Conservation (phyloP, 2,113 vertebrate genomes). For the Cynoglossus semilaevis region DNA sequence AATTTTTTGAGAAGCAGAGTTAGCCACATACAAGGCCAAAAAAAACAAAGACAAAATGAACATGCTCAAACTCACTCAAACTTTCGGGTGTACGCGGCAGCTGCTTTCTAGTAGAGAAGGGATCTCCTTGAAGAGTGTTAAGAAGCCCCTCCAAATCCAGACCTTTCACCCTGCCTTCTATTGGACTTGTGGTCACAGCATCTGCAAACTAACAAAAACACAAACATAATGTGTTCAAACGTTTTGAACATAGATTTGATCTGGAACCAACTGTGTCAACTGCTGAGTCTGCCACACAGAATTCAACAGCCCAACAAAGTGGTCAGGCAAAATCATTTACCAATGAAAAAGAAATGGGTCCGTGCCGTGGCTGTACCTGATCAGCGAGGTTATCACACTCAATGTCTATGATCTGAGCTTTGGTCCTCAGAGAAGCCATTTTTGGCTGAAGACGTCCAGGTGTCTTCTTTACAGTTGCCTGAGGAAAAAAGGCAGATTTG, state of each 20-base stretch:
- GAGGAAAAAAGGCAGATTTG: not conserved
- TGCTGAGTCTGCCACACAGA: no score
- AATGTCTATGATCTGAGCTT: conserved; percentile 53
- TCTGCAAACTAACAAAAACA: conserved; percentile 78
- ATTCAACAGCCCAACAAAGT: not conserved
- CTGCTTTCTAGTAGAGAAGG: conserved; percentile 82
- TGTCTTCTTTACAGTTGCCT: conserved; percentile 38
- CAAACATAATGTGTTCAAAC: no score
- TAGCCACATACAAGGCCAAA: no score
- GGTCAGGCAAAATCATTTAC: not conserved
- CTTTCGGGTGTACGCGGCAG: conserved; percentile 87
- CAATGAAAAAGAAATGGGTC: not conserved
- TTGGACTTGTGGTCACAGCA: conserved; percentile 65
- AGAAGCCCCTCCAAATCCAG: conserved; percentile 75
- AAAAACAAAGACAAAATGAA: not conserved
- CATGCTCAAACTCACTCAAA: conserved; percentile 79
- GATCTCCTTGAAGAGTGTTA: conserved; percentile 70
- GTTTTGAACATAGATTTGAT: no score
- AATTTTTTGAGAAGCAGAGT: no score
- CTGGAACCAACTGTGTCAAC: no score
- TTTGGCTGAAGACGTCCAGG: not conserved
- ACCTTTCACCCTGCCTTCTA: conserved; percentile 38
- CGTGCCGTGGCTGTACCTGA: conserved; percentile 49
- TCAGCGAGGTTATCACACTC: conserved; percentile 71
- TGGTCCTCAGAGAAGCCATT: conserved; percentile 21